phyloP scores from a whole-genome alignment of 1,140 invertebrate genomes.

The Chionoecetes opilio region DNA sequence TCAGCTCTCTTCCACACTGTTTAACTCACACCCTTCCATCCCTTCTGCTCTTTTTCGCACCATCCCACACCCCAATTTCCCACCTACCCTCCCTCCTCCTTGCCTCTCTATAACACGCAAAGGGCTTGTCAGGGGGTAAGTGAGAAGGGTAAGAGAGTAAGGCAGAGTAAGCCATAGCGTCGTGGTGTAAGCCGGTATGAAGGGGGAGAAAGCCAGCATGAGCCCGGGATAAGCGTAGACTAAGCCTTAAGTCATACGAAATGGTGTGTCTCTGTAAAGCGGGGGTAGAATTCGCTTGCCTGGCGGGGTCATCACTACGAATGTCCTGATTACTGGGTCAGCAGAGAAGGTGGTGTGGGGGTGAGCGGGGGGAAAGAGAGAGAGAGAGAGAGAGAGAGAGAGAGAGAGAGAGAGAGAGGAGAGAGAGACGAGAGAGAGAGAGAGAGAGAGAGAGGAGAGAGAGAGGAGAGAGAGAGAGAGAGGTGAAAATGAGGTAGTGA shows the following conservation, averaged over 20 bases:
- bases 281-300: not conserved
- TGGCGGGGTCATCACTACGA: not conserved
- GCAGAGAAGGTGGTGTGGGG: not conserved
- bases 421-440: not conserved
- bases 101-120: not conserved
- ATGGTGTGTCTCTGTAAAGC: conserved; percentile 22
- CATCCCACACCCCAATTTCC: not conserved
- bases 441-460: not conserved
- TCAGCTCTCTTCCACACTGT: not conserved
- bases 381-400: conserved; percentile 27
- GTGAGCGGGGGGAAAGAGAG: not conserved
- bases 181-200: not conserved
- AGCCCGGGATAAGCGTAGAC: not conserved
- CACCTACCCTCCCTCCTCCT: not conserved
- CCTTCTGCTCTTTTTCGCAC: not conserved
- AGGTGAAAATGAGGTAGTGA: no score
- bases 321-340: conserved; percentile 28
- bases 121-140: not conserved
- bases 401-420: conserved; percentile 16
- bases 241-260: not conserved
- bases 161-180: not conserved
- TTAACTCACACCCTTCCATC: not conserved
- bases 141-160: not conserved
- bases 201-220: not conserved
- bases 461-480: no score